Percentiles rank a stretch among this genome's conserved stretches.
Conservation (phyloP, 2,797 vertebrate genomes). For the Martes flavigula region DNA sequence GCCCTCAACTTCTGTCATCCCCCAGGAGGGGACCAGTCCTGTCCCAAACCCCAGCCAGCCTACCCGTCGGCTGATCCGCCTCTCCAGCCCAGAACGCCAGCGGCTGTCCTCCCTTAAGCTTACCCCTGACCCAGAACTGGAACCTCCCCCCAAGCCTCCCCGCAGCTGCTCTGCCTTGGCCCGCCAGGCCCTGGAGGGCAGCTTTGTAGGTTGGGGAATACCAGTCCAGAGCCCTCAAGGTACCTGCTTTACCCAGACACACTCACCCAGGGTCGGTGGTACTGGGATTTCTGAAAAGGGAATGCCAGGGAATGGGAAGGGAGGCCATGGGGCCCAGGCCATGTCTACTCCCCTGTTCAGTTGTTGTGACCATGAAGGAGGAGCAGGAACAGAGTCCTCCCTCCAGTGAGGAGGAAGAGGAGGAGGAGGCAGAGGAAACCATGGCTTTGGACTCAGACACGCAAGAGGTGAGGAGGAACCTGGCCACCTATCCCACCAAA, state of each 20-base stretch:
- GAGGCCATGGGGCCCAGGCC: background rate
- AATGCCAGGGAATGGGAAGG: background rate
- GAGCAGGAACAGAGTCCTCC: conserved; percentile 33
- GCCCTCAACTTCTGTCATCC: background rate
- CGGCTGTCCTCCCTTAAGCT: conserved; percentile 65
- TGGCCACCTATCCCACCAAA: background rate
- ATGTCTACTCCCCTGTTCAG: background rate
- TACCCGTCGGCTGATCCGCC: conserved; percentile 57
- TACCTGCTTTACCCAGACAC: background rate
- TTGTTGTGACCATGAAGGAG: background rate
- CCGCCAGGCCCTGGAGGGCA: conserved; percentile 38
- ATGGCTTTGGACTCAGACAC: background rate
- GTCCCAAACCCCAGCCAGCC: conserved; percentile 28
- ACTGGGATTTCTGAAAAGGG: background rate
- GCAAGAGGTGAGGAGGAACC: conserved; percentile 51
- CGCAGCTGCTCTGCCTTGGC: conserved; percentile 43
- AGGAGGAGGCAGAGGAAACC: conserved; percentile 56
- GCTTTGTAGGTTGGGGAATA: conserved; percentile 46
- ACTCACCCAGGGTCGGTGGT: background rate
- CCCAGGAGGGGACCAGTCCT: background rate
- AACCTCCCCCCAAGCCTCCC: conserved; percentile 67
- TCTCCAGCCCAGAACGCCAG: conserved; percentile 70
- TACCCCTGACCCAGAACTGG: background rate
- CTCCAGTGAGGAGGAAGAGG: conserved; percentile 69
- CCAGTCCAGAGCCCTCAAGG: conserved; percentile 26